Evolutionary conservation across 2,113 vertebrate genomes (phyloP), one percentile per base, ranked within the genome.

Genomic region (Tragulus kanchil): DNA sequence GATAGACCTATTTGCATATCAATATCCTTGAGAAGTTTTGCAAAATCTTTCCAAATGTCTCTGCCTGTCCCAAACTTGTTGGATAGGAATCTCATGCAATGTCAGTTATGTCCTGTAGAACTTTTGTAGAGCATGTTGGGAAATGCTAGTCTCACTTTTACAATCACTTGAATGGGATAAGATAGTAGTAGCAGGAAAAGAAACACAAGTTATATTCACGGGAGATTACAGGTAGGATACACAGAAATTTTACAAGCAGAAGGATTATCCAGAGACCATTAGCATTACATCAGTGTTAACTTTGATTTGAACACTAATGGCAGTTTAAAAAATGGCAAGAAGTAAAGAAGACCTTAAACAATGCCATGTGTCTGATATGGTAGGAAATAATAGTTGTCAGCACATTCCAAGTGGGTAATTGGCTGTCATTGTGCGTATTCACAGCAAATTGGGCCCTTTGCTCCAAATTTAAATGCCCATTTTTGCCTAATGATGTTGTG

Each of bases 401-500:
- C 87, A 90, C 75, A 97, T 98, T 96, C 84, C 88, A 62, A 71
- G 6, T 82, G 84, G 26, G 45, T 96, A 95, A 94, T 92, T 96
- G 93, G 83, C 90, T 97, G 95, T 96, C 97, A 97, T 28, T 96
- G 79, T 83, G 77, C 61, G 31, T 93, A 97, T 92, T 96, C 31
- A 56, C 54, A 94, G 89, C 71, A 97, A 97, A 97, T 64, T 96
- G 95, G 77, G 54, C 64, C 97, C 89, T 95, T 97, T 95, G 87
- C 92, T 97, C 87, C 83, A 87, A 85, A 97, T 97, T 97, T 95
- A 96, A 97, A 96, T 67, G 58, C 69, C 45, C 75, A 17, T 93
- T 97, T 98, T 98, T 97, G 85, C 56, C 92, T 98, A 97, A 98
- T 97, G 98, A 90, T 93, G 92, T 92, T 92, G 79, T 97, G 95